A percentile compares a stretch with the other conserved stretches of the same genome.
phyloP scores from a whole-genome alignment of 2,113 vertebrate genomes.

The Siniperca knerii region DNA sequence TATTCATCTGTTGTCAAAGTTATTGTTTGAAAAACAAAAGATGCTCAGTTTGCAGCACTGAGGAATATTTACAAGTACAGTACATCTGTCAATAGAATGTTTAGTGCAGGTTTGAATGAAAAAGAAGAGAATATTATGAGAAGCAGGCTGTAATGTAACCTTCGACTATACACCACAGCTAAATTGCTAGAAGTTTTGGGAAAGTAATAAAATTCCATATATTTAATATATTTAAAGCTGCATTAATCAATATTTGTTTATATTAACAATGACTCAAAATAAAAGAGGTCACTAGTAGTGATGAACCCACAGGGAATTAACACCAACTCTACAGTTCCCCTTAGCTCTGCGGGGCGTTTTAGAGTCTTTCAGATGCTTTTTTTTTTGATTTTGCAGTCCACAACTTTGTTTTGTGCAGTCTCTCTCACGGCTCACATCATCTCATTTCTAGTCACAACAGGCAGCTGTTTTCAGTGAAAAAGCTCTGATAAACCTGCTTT shows the following conservation, averaged over 20 bases:
- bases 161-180: background rate
- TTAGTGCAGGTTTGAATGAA: background rate
- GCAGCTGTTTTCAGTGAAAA: background rate
- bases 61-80: background rate
- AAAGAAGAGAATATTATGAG: background rate
- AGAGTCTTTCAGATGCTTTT: no score
- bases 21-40: constrained; percentile 24
- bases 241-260: background rate
- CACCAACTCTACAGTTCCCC: background rate
- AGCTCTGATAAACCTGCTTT: background rate
- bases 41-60: background rate
- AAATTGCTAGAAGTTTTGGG: background rate
- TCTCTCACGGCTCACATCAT: no score
- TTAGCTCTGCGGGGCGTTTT: no score
- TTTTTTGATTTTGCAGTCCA: background rate
- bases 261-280: background rate
- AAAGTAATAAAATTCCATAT: background rate
- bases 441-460: background rate
- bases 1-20: background rate
- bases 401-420: background rate
- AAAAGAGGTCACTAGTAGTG: background rate
- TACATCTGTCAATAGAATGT: background rate
- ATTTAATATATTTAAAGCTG: background rate
- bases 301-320: background rate
- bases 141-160: background rate